Conservation (phyloP, 2,113 vertebrate genomes). For the Triplophysa rosa region DNA sequence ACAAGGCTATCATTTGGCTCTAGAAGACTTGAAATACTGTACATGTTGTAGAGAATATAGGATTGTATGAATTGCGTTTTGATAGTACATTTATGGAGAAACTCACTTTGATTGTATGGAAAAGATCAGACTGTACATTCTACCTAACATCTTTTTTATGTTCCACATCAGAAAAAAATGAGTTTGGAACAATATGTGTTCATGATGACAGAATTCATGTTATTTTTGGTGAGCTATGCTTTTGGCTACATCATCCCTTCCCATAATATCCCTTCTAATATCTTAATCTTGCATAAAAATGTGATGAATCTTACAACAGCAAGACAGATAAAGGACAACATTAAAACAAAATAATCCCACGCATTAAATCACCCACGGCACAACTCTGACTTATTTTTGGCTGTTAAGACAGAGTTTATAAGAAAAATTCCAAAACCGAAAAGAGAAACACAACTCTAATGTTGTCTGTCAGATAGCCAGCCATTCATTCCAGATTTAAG, state of each 20-base stretch:
- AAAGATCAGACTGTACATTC: no score
- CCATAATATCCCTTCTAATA: not conserved
- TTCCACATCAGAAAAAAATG: no score
- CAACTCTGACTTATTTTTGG: slow-evolving; percentile 21
- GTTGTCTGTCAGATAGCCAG: slow-evolving; percentile 27
- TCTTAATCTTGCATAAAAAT: slow-evolving; percentile 10
- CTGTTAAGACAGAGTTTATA: slow-evolving; percentile 16
- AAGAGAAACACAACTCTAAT: slow-evolving; percentile 9
- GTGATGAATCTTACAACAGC: not conserved
- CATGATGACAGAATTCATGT: not conserved
- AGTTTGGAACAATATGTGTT: not conserved
- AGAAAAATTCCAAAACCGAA: slow-evolving; percentile 28
- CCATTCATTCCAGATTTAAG: slow-evolving; percentile 37
- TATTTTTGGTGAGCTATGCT: not conserved
- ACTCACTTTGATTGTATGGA: no score
- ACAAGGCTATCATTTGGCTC: no score
- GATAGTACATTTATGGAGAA: no score
- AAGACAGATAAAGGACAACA: not conserved
- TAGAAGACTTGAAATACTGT: no score
- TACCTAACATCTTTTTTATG: no score
- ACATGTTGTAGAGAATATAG: no score
- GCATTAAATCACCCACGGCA: not conserved
- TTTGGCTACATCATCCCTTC: not conserved
- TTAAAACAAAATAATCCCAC: not conserved
- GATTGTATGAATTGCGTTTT: no score